Base-by-base conservation (phyloP, 2,113 vertebrate genomes). In the Cyanoliseus patagonus region DNA sequence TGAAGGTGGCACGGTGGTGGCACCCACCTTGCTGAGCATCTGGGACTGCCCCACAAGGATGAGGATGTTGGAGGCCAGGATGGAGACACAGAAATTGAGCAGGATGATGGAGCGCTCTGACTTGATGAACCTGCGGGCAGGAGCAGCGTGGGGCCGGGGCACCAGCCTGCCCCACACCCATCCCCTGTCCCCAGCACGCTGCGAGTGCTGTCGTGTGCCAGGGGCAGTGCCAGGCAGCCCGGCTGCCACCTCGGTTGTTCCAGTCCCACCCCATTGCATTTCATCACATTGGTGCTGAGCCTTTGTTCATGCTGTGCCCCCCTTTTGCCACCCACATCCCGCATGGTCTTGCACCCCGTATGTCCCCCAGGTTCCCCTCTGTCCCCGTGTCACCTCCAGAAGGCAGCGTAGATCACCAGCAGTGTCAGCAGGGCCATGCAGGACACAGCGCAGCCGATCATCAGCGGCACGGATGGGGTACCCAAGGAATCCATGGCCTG, bases 41-140 rank as follows among this genome's bases (percentile, higher is more conserved):
- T 99, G 99, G 67, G 99, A 99, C 97, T 99, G 99, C 97, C 99
- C 99, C 94, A 99, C 99, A 44, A 99, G 98, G 97, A 99, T 99
- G 96, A 99, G 98, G 96, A 99, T 94, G 86, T 99, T 99, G 97
- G 99, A 99, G 63, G 99, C 99, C 98, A 99, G 97, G 97, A 99
- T 99, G 97, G 99, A 99, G 97, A 99, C 94, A 83, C 99, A 99
- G 95, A 99, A 99, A 91, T 99, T 99, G 97, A 99, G 98, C 94
- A 99, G 97, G 95, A 99, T 99, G 97, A 99, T 99, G 92, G 99
- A 99, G 93, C 99, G 99, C 95, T 99, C 99, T 0, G 99, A 99
- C 57, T 99, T 99, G 91, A 99, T 99, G 92, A 99, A 99, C 98
- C 99, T 99, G 94, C 6, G 17, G 93, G 92, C 37, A 63, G 73